These are phyloP conservation scores for Indicator indicator DNA, from an alignment of 2,113 vertebrate species.

Conservation along the genomic window DNA sequence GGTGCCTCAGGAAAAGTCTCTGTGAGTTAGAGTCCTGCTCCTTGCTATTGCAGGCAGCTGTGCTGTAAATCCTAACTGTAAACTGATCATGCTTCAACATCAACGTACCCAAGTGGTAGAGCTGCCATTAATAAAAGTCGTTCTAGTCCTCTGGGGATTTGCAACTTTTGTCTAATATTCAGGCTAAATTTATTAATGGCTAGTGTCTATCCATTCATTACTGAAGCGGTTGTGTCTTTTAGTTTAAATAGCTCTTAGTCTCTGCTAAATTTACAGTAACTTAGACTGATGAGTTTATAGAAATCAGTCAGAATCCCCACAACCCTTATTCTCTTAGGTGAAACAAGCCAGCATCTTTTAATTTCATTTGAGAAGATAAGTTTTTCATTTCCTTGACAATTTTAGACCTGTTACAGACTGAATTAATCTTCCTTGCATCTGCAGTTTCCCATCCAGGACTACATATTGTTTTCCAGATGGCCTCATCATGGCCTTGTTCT, in stretches of 20 bases:
- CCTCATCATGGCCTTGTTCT: slow-evolving; percentile 26
- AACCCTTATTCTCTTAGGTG: not conserved
- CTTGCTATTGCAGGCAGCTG: not conserved
- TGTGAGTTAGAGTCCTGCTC: not conserved
- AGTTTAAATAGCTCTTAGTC: not conserved
- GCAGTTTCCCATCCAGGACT: not conserved
- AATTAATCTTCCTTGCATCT: slow-evolving; percentile 46
- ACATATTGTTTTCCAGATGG: slow-evolving; percentile 59
- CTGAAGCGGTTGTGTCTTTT: not conserved
- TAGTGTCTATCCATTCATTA: slow-evolving; percentile 4
- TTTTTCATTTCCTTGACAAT: slow-evolving; percentile 48
- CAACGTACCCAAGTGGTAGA: not conserved
- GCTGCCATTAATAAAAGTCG: not conserved
- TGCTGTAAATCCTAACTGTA: not conserved
- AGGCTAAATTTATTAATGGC: slow-evolving; percentile 12
- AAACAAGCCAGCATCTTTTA: slow-evolving; percentile 18
- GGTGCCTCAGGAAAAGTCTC: not conserved
- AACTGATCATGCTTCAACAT: not conserved
- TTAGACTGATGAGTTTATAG: slow-evolving; percentile 12
- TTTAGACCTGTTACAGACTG: not conserved
- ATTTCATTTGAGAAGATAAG: slow-evolving; percentile 46
- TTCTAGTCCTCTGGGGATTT: not conserved
- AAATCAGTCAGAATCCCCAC: not conserved
- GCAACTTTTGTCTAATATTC: not conserved
- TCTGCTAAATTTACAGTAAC: not conserved